A percentile compares a stretch with the other conserved stretches of the same genome.
These are phyloP conservation scores for Procambarus clarkii DNA, from an alignment of 1,140 invertebrate species.

Conservation along the genomic window DNA sequence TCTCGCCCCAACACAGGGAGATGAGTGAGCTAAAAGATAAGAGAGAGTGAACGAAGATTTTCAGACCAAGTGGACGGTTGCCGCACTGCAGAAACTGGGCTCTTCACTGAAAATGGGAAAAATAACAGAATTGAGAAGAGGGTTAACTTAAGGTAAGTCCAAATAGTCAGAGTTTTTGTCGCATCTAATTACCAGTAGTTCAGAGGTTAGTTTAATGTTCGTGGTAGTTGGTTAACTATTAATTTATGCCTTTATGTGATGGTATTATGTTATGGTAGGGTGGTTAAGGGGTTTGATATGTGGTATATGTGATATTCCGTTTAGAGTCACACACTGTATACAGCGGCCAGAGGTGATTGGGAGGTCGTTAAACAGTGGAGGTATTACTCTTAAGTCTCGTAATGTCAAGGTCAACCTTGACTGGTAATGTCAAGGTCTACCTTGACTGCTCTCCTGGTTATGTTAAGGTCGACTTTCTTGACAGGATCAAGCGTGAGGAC, in stretches of 20 bases:
- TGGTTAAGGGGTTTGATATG: no score
- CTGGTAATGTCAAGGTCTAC: no score
- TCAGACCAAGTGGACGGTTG: not conserved
- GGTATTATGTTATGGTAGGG: no score
- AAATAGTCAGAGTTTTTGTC: not conserved
- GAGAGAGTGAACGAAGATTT: not conserved
- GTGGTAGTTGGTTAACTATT: not conserved
- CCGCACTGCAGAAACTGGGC: constrained; percentile 53
- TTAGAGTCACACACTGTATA: no score
- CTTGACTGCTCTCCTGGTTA: no score
- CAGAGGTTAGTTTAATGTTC: not conserved
- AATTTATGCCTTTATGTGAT: not conserved
- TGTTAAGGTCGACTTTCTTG: no score
- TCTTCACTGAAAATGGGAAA: constrained; percentile 56
- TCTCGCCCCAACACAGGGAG: not conserved
- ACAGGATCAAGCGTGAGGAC: no score
- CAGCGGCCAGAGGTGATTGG: no score
- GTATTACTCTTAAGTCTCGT: no score
- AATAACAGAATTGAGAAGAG: constrained; percentile 24
- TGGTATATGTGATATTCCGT: no score
- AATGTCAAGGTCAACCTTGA: no score
- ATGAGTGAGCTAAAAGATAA: not conserved
- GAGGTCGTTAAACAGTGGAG: no score
- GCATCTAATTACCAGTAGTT: not conserved
- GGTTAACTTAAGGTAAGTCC: constrained; percentile 17